Base-by-base conservation (phyloP, 2,888 invertebrate species). In the Caradrina clavipalpis region DNA sequence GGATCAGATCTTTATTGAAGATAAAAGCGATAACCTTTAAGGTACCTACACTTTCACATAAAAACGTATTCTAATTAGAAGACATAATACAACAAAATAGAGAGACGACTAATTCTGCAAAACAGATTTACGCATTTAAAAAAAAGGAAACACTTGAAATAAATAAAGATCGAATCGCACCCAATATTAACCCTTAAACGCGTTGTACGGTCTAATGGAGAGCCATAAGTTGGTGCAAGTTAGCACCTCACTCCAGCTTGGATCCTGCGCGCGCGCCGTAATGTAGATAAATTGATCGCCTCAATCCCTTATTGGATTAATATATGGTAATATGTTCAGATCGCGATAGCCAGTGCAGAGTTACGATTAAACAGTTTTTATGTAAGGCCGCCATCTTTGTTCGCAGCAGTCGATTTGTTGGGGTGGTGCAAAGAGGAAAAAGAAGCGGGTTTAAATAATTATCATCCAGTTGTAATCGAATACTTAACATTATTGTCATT, bases 301-400 rank as follows among this genome's bases (percentile, higher is more conserved):
- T 88, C 90, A 88, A 90, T 90, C 90, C 90, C 90, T 91, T 92
- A 91, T 90, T 91, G 91, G 92, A 91, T 92, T 91, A 93, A 93
- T 93, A 92, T 93, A 93, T 91, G 93, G 90, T 92, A 92, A 91
- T 94, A 92, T 89, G 92, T 89, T 90, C 89, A 87, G 92, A 93
- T 91, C 90, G 92, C 92, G 93, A 94, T 94, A 92, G 87, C 87
- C 87, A 76, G 86, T 73, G 85, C 88, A 87, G 91, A 93, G 92
- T 94, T 94, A 93, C 94, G 94, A 94, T 93, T 94, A 92, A 93
- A 93, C 91, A 90, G 91, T 94, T 93, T 95, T 95, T 94, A 95
- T 94, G 94, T 93, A 89, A 92, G 90, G 91, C 91, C 91, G 91
- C 93, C 92, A 93, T 94, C 92, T 93, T 94, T 92, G 92, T 91